Evolutionary conservation across 2,888 invertebrate species (phyloP).

Genomic region (Rhyacophila evoluta): DNA sequence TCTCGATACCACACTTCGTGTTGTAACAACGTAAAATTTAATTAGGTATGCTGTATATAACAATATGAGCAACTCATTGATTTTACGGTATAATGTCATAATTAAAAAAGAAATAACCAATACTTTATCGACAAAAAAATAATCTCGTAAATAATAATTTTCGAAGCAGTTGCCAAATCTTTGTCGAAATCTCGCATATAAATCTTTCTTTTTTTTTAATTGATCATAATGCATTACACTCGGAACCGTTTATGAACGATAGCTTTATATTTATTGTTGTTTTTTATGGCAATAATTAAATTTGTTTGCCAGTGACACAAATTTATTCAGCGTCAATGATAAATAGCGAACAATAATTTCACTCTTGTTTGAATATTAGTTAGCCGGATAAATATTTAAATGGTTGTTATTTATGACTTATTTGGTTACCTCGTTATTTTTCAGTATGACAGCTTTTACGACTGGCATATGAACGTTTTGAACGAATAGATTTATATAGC

Average conservation of each 20-base stretch:
- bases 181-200: background rate
- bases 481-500: too few relatives aligned
- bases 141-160: constrained; percentile 5
- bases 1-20: too few relatives aligned
- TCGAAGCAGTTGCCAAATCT: background rate
- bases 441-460: constrained; percentile 16
- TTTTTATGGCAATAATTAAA: constrained; percentile 15
- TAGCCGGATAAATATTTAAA: background rate
- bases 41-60: background rate
- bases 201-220: constrained; percentile 13
- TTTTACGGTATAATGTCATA: constrained; percentile 5
- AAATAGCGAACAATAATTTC: constrained; percentile 26
- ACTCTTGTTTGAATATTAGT: constrained; percentile 26
- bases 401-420: constrained; percentile 22
- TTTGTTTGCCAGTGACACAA: constrained; percentile 22
- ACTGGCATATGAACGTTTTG: background rate
- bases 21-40: background rate
- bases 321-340: constrained; percentile 24
- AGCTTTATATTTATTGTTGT: constrained; percentile 13
- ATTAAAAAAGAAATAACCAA: background rate
- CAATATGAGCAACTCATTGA: background rate
- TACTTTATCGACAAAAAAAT: background rate
- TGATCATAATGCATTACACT: constrained; percentile 18
- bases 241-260: constrained; percentile 5
- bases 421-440: constrained; percentile 28